phyloP scores from a whole-genome alignment of 2,797 vertebrate genomes.

The Peromyscus attwateri region DNA sequence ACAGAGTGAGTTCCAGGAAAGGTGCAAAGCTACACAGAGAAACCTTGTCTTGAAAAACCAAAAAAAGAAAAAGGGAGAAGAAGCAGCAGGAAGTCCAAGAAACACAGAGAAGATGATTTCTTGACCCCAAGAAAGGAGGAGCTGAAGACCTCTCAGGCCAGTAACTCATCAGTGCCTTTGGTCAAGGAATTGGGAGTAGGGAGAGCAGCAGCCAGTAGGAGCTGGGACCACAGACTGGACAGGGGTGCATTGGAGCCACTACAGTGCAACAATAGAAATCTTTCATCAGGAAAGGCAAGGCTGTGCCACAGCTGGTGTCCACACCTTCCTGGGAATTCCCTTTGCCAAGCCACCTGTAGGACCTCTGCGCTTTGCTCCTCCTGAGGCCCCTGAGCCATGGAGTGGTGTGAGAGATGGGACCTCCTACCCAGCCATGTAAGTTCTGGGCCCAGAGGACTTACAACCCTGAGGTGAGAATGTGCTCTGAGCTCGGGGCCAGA shows the following conservation, averaged over 20 bases:
- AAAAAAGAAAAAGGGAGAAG: too few species aligned
- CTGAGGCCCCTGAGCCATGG: constrained; percentile 85
- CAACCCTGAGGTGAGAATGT: neutral
- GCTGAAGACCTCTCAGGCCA: neutral
- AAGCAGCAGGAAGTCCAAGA: neutral
- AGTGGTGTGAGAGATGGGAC: constrained; percentile 89
- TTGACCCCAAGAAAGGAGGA: too few species aligned
- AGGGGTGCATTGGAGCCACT: neutral
- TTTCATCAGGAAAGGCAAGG: neutral
- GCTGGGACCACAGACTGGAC: neutral
- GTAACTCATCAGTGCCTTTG: neutral
- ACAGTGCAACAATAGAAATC: neutral
- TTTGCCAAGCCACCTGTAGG: neutral
- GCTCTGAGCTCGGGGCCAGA: neutral
- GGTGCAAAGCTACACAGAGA: too few species aligned
- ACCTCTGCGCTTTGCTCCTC: neutral
- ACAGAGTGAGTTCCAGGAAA: too few species aligned
- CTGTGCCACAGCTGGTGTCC: too few species aligned
- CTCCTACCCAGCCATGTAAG: constrained; percentile 90
- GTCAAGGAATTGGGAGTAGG: neutral
- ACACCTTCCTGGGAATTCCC: neutral
- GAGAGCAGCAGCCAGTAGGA: neutral
- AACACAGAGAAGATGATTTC: neutral
- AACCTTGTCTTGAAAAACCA: too few species aligned
- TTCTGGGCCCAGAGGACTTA: neutral